Evolutionary conservation across 2,113 vertebrate genomes (phyloP).

Genomic region (Aramus guarauna): DNA sequence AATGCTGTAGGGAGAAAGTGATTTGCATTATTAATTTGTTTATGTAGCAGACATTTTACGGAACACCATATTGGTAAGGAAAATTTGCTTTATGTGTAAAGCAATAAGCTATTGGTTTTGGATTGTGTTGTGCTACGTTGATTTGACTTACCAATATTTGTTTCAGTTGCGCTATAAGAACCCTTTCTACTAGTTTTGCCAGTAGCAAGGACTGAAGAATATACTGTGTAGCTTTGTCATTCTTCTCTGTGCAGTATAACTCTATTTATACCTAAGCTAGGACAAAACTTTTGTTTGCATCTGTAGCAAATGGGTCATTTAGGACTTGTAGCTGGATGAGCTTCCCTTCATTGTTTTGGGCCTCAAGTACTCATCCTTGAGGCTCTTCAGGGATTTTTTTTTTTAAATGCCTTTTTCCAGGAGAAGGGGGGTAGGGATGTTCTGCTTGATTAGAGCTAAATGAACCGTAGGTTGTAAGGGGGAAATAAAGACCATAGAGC

Average conservation of each 20-base stretch:
- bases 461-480: not conserved
- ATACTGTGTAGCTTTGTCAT: not conserved
- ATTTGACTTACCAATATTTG: fast-evolving
- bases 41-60: not conserved
- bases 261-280: not conserved
- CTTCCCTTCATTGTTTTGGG: not conserved
- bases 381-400: not conserved
- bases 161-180: not conserved
- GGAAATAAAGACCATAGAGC: not conserved
- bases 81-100: not conserved
- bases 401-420: not conserved
- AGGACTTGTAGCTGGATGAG: not conserved
- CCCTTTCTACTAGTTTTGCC: not conserved
- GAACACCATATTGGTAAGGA: not conserved
- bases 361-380: not conserved
- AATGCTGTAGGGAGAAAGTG: not conserved
- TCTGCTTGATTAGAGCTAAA: not conserved
- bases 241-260: not conserved
- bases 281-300: not conserved
- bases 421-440: not conserved
- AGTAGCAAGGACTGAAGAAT: not conserved
- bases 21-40: not conserved
- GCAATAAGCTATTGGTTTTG: not conserved
- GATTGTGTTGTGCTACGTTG: fast-evolving
- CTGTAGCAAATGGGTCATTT: not conserved